These are phyloP conservation scores for Caloenas nicobarica DNA, from an alignment of 2,113 vertebrate genomes.

Conservation along the genomic window DNA sequence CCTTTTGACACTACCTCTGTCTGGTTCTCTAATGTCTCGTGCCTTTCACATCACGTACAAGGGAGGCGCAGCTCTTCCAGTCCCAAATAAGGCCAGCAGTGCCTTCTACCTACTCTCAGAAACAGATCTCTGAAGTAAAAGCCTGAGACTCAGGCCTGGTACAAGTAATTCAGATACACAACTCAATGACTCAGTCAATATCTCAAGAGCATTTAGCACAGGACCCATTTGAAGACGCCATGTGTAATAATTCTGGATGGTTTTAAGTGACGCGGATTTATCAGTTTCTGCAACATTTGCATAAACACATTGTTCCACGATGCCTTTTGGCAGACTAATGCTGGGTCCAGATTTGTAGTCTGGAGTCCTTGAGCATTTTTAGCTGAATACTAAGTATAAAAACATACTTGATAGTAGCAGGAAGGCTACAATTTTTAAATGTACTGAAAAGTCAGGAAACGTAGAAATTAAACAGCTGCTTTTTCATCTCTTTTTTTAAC, in stretches of 20 bases:
- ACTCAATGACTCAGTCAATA: neutral
- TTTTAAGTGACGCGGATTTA: neutral
- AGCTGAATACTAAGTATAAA: neutral
- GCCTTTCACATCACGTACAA: accelerated
- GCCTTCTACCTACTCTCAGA: neutral
- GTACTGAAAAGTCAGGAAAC: neutral
- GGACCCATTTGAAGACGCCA: neutral
- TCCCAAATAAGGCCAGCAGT: neutral
- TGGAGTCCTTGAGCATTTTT: neutral
- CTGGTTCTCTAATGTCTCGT: neutral
- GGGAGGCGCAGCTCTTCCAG: neutral
- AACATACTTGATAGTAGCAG: neutral
- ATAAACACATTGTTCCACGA: neutral
- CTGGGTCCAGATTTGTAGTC: neutral
- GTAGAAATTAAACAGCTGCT: neutral
- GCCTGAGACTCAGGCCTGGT: neutral
- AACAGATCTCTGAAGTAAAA: neutral
- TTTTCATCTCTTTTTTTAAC: neutral
- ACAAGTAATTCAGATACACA: neutral
- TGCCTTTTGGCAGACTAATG: neutral
- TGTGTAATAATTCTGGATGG: neutral
- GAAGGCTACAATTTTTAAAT: neutral
- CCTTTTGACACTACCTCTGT: neutral
- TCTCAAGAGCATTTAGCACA: neutral
- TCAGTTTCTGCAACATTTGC: neutral